Conservation (phyloP, 2,113 vertebrate genomes). For the Meleagris gallopavo region DNA sequence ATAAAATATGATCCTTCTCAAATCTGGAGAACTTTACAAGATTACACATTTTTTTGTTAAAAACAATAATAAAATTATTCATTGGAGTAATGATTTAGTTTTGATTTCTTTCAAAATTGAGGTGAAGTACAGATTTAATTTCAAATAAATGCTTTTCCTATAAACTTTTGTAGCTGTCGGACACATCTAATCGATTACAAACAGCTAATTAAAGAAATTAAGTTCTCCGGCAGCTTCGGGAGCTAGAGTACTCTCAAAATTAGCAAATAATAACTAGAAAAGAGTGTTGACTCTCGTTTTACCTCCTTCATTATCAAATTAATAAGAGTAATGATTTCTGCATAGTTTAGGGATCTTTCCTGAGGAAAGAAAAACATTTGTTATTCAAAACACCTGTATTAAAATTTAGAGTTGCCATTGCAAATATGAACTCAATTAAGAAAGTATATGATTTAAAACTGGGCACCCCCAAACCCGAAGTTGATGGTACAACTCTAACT, state of each 20-base stretch:
- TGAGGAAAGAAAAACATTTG: background rate
- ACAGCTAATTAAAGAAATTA: background rate
- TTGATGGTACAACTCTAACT: background rate
- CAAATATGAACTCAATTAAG: background rate
- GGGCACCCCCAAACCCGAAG: background rate
- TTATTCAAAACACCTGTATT: background rate
- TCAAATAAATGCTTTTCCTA: background rate
- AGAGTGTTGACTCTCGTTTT: background rate
- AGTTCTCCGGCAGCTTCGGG: background rate
- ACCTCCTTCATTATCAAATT: background rate
- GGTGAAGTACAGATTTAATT: background rate
- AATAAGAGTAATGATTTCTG: background rate
- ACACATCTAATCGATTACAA: background rate
- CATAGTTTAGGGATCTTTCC: background rate
- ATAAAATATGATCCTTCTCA: background rate
- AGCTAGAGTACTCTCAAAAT: background rate
- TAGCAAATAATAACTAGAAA: background rate
- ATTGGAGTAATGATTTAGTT: background rate
- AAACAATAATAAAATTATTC: background rate
- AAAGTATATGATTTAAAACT: background rate
- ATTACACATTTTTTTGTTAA: background rate
- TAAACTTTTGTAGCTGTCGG: background rate
- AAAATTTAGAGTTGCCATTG: background rate
- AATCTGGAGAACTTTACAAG: background rate
- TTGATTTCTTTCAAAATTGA: background rate